Evolutionary conservation across 2,888 invertebrate species (phyloP), one percentile per base, ranked within the genome.

Genomic region (Chydorus sphaericus): DNA sequence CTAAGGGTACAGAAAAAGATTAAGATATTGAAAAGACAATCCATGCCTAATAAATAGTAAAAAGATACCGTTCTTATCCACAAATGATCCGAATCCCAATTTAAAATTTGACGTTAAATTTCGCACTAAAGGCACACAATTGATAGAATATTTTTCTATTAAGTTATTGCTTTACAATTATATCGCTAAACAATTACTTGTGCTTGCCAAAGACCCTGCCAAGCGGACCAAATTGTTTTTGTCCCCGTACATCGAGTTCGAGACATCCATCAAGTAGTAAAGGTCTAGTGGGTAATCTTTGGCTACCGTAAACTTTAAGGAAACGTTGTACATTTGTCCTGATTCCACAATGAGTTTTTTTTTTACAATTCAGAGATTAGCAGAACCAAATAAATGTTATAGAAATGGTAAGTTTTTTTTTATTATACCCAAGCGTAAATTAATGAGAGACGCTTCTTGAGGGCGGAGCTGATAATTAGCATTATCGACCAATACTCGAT

Each of bases 221-320:
- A 83, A 66, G 11, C 75, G 76, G 1, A 83, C 82, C 54, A 92
- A 69, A 3, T 86, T 87, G 58, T 82, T 77, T 65, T 88, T 83
- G 68, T 91, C 89, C 62, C 87, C 84, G 65, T 77, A 77, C 93
- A 92, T 92, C 2, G 90, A 87, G 74, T 83, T 82, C 2, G 91
- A 90, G 57, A 91, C 73, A 68, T 92, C 92, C 85, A 92, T 90
- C 62, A 93, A 73, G 65, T 87, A 89, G 70, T 92, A 93, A 39
- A 92, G 73, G 67, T 92, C 92, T 39, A 93, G 75, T 2, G 77
- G 77, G 7, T 90, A 89, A 68, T 93, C 86, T 68, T 81, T 80
- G 10, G 89, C 87, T 53, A 86, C 82, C 53, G 82, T 75, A 65
- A 81, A 85, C n/a, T 75, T 71, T 61, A 85, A 75, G 60, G 76